phyloP scores from a whole-genome alignment of 2,113 vertebrate genomes.

The Ctenomys sociabilis region DNA sequence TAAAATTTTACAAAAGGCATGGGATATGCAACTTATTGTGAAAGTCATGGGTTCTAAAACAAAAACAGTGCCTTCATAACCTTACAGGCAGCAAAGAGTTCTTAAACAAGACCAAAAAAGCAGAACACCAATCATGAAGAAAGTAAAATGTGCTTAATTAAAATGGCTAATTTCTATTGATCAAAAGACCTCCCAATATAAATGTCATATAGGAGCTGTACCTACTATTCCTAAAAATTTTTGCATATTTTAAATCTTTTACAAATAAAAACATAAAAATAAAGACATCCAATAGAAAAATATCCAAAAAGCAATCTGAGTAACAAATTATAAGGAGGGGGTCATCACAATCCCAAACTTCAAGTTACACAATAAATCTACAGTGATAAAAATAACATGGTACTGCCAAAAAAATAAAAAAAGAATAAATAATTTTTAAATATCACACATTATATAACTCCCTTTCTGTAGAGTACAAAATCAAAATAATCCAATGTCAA shows the following conservation, averaged over 20 bases:
- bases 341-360: background rate
- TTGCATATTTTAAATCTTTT: background rate
- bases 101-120: background rate
- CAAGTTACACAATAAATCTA: background rate
- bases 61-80: background rate
- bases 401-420: background rate
- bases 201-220: background rate
- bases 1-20: background rate
- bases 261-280: constrained; percentile 28
- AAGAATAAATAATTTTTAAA: background rate
- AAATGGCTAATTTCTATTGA: background rate
- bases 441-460: background rate
- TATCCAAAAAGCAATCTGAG: background rate
- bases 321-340: background rate
- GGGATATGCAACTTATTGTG: background rate
- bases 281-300: background rate
- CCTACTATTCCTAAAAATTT: background rate
- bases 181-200: background rate
- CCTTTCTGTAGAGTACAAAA: constrained; percentile 10
- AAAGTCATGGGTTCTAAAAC: background rate
- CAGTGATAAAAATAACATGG: background rate
- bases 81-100: background rate
- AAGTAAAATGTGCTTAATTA: background rate
- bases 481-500: background rate
- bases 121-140: background rate